A percentile compares a stretch with the other conserved stretches of the same genome.
phyloP scores from a whole-genome alignment of 2,888 invertebrate genomes.

The Acanthoscelides obtectus region DNA sequence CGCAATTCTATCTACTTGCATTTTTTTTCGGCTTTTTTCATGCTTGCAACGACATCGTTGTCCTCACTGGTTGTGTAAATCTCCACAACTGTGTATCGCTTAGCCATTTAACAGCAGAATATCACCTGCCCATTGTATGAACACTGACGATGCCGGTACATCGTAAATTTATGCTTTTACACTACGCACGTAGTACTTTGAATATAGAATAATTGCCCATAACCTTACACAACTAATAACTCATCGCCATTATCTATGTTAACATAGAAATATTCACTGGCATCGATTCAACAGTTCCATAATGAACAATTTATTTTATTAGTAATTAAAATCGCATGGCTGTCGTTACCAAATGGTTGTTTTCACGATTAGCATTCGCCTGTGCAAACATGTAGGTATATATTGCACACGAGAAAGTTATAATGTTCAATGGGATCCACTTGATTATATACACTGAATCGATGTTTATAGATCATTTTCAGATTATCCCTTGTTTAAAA shows the following conservation, averaged over 20 bases:
- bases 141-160: neutral
- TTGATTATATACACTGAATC: neutral
- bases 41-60: too few relatives aligned
- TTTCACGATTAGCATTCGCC: neutral
- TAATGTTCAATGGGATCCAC: neutral
- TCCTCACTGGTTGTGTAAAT: too few relatives aligned
- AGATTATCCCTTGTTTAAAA: neutral
- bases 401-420: neutral
- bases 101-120: conserved; percentile 3
- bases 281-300: conserved; percentile 16
- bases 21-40: too few relatives aligned
- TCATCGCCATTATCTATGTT: conserved; percentile 19
- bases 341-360: conserved; percentile 5
- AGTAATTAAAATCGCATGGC: conserved; percentile 15
- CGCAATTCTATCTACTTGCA: too few relatives aligned
- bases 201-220: conserved; percentile 21
- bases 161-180: neutral
- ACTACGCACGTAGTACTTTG: neutral
- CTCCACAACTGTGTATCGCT: too few relatives aligned
- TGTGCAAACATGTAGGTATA: neutral
- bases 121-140: neutral
- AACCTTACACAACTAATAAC: conserved; percentile 28
- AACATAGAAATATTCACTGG: conserved; percentile 13
- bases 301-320: conserved; percentile 22
- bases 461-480: neutral